Conservation (phyloP, 2,797 vertebrate species). For the Saguinus oedipus region DNA sequence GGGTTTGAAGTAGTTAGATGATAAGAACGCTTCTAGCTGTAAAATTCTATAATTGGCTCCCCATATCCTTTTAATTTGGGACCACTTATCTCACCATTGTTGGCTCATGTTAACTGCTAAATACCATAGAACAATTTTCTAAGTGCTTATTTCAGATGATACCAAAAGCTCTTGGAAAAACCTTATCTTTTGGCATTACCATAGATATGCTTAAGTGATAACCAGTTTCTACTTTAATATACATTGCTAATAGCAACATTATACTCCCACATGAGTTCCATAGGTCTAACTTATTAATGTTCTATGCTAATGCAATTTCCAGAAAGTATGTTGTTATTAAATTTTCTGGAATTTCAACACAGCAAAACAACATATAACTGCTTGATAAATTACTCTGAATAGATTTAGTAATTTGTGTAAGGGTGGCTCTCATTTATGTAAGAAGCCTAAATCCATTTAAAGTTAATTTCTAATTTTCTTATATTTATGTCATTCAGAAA, state of each 20-base stretch:
- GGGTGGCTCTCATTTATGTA: slow-evolving; percentile 68
- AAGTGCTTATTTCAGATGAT: slow-evolving; percentile 63
- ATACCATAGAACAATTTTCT: slow-evolving; percentile 39
- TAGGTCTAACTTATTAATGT: slow-evolving; percentile 80
- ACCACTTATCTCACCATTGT: slow-evolving; percentile 44
- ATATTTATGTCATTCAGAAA: slow-evolving; percentile 73
- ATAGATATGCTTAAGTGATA: slow-evolving; percentile 68
- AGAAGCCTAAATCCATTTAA: slow-evolving; percentile 75
- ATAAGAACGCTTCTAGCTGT: slow-evolving; percentile 34
- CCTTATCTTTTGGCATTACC: slow-evolving; percentile 50
- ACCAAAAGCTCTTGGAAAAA: slow-evolving; percentile 37
- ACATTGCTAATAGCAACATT: slow-evolving; percentile 80
- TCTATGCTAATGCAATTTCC: slow-evolving; percentile 81
- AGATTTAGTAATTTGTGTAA: slow-evolving; percentile 74
- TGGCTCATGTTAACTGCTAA: slow-evolving; percentile 61
- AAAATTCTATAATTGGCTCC: slow-evolving; percentile 29
- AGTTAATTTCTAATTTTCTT: slow-evolving; percentile 71
- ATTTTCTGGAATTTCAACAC: slow-evolving; percentile 78
- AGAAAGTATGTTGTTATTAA: slow-evolving; percentile 80
- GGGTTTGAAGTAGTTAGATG: neutral
- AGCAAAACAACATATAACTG: slow-evolving; percentile 70
- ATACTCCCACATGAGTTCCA: slow-evolving; percentile 72
- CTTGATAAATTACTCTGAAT: slow-evolving; percentile 80
- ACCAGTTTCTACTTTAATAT: slow-evolving; percentile 72
- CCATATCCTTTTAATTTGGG: slow-evolving; percentile 34